These are phyloP conservation scores for Arctopsyche grandis DNA, from an alignment of 1,140 invertebrate genomes.

Conservation along the genomic window DNA sequence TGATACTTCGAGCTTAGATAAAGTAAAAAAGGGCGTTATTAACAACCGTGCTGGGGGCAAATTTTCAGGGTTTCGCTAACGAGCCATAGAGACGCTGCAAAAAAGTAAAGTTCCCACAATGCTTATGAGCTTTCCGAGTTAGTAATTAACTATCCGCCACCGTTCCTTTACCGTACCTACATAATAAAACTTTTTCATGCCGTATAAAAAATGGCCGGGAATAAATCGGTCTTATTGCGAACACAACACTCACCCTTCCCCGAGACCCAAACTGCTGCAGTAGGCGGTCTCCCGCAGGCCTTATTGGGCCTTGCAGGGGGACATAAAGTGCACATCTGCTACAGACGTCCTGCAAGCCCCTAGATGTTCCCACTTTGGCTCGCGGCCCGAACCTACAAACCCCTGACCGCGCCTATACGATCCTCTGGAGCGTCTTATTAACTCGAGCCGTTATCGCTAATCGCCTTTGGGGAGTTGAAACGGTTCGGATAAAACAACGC, in stretches of 20 bases:
- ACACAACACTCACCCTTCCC: no score
- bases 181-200: no score
- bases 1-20: neutral
- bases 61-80: neutral
- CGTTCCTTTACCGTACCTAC: no score
- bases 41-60: no score
- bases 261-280: neutral
- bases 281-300: neutral
- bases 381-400: neutral
- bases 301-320: neutral
- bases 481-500: no score
- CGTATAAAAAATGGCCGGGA: no score
- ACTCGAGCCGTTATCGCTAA: no score
- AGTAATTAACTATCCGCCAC: neutral
- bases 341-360: neutral
- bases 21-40: no score
- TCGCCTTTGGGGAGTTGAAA: no score
- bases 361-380: neutral
- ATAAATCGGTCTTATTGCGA: no score
- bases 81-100: conserved; percentile 6
- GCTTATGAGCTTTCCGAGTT: neutral
- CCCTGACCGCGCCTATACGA: neutral
- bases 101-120: conserved; percentile 2
- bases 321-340: conserved; percentile 36
- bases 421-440: neutral